phyloP scores from a whole-genome alignment of 2,113 vertebrate genomes.

The Dromas ardeola region DNA sequence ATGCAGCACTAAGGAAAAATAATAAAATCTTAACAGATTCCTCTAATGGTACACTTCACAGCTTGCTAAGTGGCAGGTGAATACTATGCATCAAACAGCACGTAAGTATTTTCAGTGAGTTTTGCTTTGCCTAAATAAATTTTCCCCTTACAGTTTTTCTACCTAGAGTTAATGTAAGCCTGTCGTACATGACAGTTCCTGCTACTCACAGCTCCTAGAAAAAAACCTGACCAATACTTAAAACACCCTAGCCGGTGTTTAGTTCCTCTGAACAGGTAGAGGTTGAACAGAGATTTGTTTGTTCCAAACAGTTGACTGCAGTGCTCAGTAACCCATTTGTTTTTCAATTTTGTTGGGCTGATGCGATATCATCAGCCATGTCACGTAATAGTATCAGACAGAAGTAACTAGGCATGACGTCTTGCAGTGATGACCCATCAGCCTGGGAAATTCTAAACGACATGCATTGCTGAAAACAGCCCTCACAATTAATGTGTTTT shows the following conservation, averaged over 20 bases:
- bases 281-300: neutral
- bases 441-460: slow-evolving; percentile 17
- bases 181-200: neutral
- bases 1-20: neutral
- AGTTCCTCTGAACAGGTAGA: neutral
- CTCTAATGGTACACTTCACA: neutral
- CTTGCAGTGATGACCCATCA: neutral
- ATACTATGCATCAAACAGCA: neutral
- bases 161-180: neutral
- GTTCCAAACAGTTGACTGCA: neutral
- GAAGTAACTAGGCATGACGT: slow-evolving; percentile 14
- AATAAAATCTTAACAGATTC: neutral
- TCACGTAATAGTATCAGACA: neutral
- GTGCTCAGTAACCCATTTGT: neutral
- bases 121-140: neutral
- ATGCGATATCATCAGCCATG: neutral
- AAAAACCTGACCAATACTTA: neutral
- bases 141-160: neutral
- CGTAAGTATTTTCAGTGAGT: neutral
- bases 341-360: neutral
- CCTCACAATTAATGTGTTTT: slow-evolving; percentile 19
- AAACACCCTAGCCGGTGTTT: neutral
- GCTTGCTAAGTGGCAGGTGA: neutral
- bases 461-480: neutral
- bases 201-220: neutral